phyloP scores from a whole-genome alignment of 2,888 invertebrate genomes.

The Sphinx pinastri region DNA sequence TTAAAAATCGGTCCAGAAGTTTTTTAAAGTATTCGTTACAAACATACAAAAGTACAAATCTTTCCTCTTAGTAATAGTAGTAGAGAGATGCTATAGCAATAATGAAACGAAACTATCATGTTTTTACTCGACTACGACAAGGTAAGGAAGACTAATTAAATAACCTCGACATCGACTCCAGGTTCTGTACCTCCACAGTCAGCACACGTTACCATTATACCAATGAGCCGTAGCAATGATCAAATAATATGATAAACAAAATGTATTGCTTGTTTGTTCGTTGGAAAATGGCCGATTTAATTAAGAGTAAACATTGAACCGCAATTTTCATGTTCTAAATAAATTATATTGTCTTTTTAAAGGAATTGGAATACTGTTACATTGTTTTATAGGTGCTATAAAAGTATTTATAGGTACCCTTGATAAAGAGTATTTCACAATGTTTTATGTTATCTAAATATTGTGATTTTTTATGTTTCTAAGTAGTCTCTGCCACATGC shows the following conservation, averaged over 20 bases:
- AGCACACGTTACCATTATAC: background rate
- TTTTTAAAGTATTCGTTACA: no score
- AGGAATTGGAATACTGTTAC: background rate
- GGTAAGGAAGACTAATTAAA: no score
- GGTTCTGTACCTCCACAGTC: background rate
- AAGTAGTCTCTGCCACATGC: no score
- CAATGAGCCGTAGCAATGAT: background rate
- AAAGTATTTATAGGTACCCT: background rate
- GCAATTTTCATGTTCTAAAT: background rate
- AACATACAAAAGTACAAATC: no score
- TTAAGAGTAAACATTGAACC: background rate
- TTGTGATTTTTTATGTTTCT: no score
- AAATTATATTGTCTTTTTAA: background rate
- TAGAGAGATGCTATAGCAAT: no score
- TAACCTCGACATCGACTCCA: background rate
- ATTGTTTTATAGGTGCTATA: background rate
- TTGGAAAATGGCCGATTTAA: background rate
- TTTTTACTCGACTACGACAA: no score
- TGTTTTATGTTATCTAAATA: no score
- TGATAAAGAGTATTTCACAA: no score
- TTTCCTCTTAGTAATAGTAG: no score
- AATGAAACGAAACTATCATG: no score
- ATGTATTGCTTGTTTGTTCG: conserved; percentile 3
- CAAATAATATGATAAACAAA: background rate
- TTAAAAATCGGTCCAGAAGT: no score